Evolutionary conservation across 2,797 vertebrate species (phyloP), one percentile per base, ranked within the genome.

Genomic region (Siniperca undulata): DNA sequence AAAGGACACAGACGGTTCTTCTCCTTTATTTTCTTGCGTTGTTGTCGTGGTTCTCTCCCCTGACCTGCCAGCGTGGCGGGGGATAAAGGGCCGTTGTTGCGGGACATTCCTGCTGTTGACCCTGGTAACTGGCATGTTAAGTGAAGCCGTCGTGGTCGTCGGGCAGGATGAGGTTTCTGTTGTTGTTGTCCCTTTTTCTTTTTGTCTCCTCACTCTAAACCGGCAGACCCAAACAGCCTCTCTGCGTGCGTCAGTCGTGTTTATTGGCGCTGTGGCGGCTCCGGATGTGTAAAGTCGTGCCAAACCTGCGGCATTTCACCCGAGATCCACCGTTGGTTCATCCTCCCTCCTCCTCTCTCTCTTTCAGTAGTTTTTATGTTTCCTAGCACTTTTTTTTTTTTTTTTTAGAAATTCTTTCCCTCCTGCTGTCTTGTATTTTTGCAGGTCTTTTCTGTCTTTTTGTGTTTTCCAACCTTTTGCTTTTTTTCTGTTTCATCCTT

Each of bases 101-200:
- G 70, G 82, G 72, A 82, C 83, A 85, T 88, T 88, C 82, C 66
- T 75, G 77, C 67, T 5, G 83, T 27, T 44, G 77, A 72, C 74
- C 83, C 56, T 30, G 74, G 83, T 81, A 78, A 86, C 83, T 44
- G 80, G 50, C 56, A 6, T 71, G 77, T 81, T 75, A 46, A 66
- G 74, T 34, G 58, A 75, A 74, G 60, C 64, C 7, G 53, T 36
- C 17, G n/a, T 53, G 61, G 75, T 79, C 38, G 52, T 53, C 4
- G 16, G 50, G 24, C 61, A 58, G 72, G 76, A 67, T 58, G 77
- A 79, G 38, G 44, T 76, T 60, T 76, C 58, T 82, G 53, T 70
- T 77, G 58, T 76, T 68, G 68, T 69, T 48, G 34, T 77, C 66
- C 58, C 11, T n/a, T 60, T 30, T 30, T 30, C 27, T 30, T 30